Base-by-base conservation (phyloP, 2,888 invertebrate species). In the Adineta ricciae region DNA sequence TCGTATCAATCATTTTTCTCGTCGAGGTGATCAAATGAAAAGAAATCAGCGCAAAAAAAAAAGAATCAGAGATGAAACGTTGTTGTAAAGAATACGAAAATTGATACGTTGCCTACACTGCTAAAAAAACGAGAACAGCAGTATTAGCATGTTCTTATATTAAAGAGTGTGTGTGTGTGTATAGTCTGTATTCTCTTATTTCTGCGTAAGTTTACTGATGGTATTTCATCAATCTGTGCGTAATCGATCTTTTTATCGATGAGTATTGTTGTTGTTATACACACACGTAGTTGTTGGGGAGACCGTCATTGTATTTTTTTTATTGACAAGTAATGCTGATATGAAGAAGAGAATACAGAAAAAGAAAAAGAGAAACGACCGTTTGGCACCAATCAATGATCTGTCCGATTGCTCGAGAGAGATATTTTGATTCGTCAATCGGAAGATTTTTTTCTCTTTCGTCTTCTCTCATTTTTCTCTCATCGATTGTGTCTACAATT, bases 101-200 rank as follows among this genome's bases (percentile, higher is more conserved):
- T 78, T 78, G 78, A 78, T 78, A 78, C 78, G 78, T 78, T 41
- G 78, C 41, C 78, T 78, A 78, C 41, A 78, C 78, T 78, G 78
- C 41, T 41, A 41, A 19, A 41, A 41, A 78, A 78, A 78, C n/a
- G 14, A 38, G 38, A 78, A 11, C 41, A 78, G 78, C 24, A 78
- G n/a, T 78, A 38, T 41, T 38, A 38, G 41, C 41, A n/a, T 21
- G 8, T 41, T 73, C 73, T 38, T 24, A 38, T 41, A 78, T 78
- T 24, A 78, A n/a, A 78, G 78, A 41, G 78, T 64, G 64, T 64
- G 64, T 16, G 78, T 78, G 78, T 64, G 64, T 64, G 64, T 16
- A 64, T 64, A 64, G 64, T 78, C 41, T 38, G 19, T 9, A 78
- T 78, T 78, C 41, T 78, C 78, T 78, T 38, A 78, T 78, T 78